Evolutionary conservation across 2,113 vertebrate genomes (phyloP).

Genomic region (Boulengeromyrus knoepffleri): DNA sequence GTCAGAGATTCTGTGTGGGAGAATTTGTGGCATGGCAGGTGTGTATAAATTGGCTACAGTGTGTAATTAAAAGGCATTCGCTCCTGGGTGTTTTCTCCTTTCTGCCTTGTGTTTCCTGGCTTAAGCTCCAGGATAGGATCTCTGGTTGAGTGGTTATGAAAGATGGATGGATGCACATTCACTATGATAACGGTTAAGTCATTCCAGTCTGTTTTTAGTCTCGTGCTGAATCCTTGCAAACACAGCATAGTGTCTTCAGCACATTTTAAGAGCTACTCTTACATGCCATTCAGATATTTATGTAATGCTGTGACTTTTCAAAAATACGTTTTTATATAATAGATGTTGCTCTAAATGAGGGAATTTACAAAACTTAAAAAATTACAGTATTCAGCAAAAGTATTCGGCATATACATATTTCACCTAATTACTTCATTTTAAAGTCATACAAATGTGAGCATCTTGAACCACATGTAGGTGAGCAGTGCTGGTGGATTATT

Average conservation of each 20-base stretch:
- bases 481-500: neutral
- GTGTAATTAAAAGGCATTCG: neutral
- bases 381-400: neutral
- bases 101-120: neutral
- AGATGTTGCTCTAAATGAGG: neutral
- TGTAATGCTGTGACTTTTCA: neutral
- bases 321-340: neutral
- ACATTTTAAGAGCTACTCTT: neutral
- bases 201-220: neutral
- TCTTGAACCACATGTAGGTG: neutral
- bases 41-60: neutral
- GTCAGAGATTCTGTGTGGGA: neutral
- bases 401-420: neutral
- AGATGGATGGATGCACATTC: neutral
- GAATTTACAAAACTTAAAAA: neutral
- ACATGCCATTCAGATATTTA: neutral
- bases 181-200: neutral
- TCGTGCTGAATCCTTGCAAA: neutral
- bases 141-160: neutral
- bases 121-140: neutral
- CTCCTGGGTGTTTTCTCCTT: neutral
- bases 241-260: neutral
- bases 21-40: neutral
- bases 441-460: neutral
- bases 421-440: neutral